Base-by-base conservation (phyloP, 2,113 vertebrate genomes). In the Ivindomyrus marchei region DNA sequence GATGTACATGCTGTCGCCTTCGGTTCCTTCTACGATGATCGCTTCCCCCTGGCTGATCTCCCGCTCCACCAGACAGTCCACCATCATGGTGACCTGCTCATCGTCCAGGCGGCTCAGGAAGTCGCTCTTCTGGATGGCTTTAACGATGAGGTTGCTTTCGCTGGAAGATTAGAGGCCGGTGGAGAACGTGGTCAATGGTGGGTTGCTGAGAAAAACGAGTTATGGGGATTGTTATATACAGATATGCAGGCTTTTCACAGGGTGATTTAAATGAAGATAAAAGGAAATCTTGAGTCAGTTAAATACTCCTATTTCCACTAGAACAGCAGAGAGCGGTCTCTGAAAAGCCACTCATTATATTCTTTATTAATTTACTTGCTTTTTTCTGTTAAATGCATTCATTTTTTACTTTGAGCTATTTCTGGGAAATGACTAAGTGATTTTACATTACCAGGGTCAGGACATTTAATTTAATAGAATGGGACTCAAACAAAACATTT, bases 1-100 rank as follows among this genome's bases (percentile, higher is more conserved):
- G 0, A 97, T 96, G 94, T 96, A 97, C 96, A 97, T 94, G 93
- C 94, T 91, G 85, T 96, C 93, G n/a, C 96, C 97, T 17, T 97
- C 96, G 0, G 90, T 17, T 2, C 96, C 96, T 89, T 97, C 97
- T 4, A 90, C 93, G 85, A 97, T 95, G 91, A 97, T 92, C 0
- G 92, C 92, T 0, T 95, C 92, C 0, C 95, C 95, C 0, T 93
- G 93, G 85, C 92, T 92, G 58, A 90, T 90, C 87, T 93, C 56
- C 1, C 85, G 88, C 0, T 90, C 66, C 46, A 42, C 39, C 17
- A 97, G 92, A 9, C 96, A 94, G 36, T 95, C 95, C 90, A 96
- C 96, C 95, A 97, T 95, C 89, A 95, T 95, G 85, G 93, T 93
- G 0, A 94, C 95, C 91, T 96, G 96, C 85, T 97, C 96, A 0